A percentile compares a stretch with the other conserved stretches of the same genome.
Conservation (phyloP, 2,797 vertebrate genomes). For the Mormyrus hasselquistii region DNA sequence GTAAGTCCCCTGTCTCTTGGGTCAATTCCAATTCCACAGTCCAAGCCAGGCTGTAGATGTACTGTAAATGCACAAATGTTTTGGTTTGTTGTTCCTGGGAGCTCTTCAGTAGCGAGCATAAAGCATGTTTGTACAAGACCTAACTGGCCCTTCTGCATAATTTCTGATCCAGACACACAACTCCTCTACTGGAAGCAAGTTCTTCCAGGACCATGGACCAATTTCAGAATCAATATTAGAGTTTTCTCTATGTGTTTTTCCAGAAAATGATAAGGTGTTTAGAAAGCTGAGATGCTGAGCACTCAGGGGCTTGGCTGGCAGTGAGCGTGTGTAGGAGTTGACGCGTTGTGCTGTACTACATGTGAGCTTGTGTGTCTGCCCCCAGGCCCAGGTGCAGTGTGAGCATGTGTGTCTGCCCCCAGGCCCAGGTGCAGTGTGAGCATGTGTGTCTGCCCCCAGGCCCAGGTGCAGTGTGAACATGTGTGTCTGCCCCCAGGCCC, state of each 20-base stretch:
- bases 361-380: conserved; percentile 22
- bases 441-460: conserved; percentile 5
- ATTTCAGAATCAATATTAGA: conserved; percentile 1
- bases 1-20: conserved; percentile 39
- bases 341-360: not conserved
- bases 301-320: not conserved
- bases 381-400: conserved; percentile 54
- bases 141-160: not conserved
- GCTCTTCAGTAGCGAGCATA: not conserved
- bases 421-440: conserved; percentile 53
- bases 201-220: not conserved
- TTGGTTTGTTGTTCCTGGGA: not conserved
- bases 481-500: conserved; percentile 56
- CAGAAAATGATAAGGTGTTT: not conserved
- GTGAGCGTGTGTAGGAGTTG: not conserved
- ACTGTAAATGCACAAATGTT: not conserved
- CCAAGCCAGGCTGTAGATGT: not conserved
- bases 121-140: not conserved
- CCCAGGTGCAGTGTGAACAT: not conserved
- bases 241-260: not conserved
- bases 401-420: conserved; percentile 26
- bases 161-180: not conserved
- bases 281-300: conserved; percentile 1
- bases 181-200: not conserved
- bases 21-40: not conserved